Percentiles rank a stretch among this genome's conserved stretches.
These are phyloP conservation scores for Antennarius striatus DNA, from an alignment of 2,113 vertebrate genomes.

Conservation along the genomic window DNA sequence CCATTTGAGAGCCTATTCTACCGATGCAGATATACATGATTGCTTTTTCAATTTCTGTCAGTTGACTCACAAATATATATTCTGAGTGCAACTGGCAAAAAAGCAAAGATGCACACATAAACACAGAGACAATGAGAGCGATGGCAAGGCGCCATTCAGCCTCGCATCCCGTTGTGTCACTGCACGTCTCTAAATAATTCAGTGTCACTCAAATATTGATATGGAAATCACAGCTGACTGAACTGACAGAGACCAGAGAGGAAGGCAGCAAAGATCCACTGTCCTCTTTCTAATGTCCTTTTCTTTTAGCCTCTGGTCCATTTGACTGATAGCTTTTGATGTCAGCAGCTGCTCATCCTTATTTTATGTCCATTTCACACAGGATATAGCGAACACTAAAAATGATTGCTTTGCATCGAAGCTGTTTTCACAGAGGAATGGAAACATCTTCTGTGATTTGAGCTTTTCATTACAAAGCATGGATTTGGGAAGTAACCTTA, in stretches of 20 bases:
- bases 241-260: constrained; percentile 69
- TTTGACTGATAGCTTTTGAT: constrained; percentile 63
- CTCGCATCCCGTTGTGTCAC: constrained; percentile 78
- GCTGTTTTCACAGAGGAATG: constrained; percentile 12
- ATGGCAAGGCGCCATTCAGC: constrained; percentile 73
- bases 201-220: constrained; percentile 86
- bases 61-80: constrained; percentile 60
- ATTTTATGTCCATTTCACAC: constrained; percentile 60
- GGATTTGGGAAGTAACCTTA: not conserved
- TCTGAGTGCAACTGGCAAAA: constrained; percentile 38
- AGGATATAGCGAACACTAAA: constrained; percentile 12
- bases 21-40: constrained; percentile 48
- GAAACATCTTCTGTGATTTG: constrained; percentile 37
- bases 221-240: constrained; percentile 83
- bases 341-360: constrained; percentile 55
- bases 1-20: constrained; percentile 46
- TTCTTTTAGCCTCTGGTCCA: constrained; percentile 48
- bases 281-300: constrained; percentile 46
- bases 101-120: constrained; percentile 36
- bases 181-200: constrained; percentile 81
- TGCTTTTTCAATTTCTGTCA: constrained; percentile 64
- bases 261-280: constrained; percentile 47
- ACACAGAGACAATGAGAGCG: constrained; percentile 58
- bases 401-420: constrained; percentile 21
- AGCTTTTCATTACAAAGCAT: constrained; percentile 30